Conservation (phyloP, 2,888 invertebrate genomes). For the Nymphalis c-album region DNA sequence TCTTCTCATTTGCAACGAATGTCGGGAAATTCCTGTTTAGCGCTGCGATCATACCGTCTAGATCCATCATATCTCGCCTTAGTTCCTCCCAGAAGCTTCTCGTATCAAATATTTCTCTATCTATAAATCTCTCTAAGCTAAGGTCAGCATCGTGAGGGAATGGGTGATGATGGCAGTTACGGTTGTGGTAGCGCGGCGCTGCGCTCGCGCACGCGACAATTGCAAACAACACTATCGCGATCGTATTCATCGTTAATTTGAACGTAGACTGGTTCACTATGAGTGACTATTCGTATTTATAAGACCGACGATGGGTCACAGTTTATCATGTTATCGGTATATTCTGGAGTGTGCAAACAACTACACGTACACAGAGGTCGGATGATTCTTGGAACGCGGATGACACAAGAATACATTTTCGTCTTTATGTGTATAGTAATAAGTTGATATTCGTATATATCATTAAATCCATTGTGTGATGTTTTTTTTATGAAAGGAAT, state of each 20-base stretch:
- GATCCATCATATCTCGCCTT: conserved; percentile 50
- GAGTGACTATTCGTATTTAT: conserved; percentile 44
- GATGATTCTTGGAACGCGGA: conserved; percentile 7
- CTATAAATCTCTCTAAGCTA: conserved; percentile 46
- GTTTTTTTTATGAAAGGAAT: background rate
- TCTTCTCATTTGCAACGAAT: conserved; percentile 43
- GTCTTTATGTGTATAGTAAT: background rate
- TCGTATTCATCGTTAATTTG: background rate
- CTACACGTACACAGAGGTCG: conserved; percentile 18
- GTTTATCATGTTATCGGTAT: conserved; percentile 56
- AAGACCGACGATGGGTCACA: conserved; percentile 48
- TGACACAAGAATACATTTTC: conserved; percentile 1
- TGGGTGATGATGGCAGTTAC: background rate
- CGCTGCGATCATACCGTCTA: conserved; percentile 54
- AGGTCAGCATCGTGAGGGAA: conserved; percentile 9
- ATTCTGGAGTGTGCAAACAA: conserved; percentile 49
- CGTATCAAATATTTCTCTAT: conserved; percentile 59
- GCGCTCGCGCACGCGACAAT: background rate
- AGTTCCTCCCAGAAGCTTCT: conserved; percentile 58
- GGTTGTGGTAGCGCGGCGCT: conserved; percentile 28
- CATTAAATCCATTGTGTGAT: background rate
- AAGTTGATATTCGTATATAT: conserved; percentile 2
- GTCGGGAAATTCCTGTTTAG: conserved; percentile 54
- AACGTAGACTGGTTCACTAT: background rate
- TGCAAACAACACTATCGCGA: background rate